Base-by-base conservation (phyloP, 2,113 vertebrate genomes). In the Arizona elegans region DNA sequence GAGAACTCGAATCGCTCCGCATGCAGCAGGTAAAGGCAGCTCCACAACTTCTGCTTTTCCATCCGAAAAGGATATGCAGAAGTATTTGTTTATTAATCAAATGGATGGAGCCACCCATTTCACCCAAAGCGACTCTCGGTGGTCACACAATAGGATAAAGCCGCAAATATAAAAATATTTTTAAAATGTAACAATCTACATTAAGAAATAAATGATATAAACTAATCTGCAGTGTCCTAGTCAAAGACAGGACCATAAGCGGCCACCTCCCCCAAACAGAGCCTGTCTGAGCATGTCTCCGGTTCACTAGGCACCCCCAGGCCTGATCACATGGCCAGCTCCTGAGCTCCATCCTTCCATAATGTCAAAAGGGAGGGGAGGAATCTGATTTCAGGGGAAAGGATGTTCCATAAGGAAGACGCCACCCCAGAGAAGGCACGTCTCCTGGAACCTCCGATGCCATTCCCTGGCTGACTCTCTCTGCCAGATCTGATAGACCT, bases 1-100 rank as follows among this genome's bases (percentile, higher is more conserved):
- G 99, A 88, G 99, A 99, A 94, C 98, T 99, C 96, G 99, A 99
- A 93, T 98, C 98, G 0, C 98, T 99, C 0, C 98, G 99, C 85
- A 98, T 99, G 97, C 99, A 99, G 95, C 99, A 99, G 99, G 99
- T 99, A 98, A 92, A 55, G 4, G 0, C 0, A 3, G 0, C 0
- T 21, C 38, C 1, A 8, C 21, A 26, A 3, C 10, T n/a, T 26
- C 54, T 21, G 29, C 88, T 88, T 43, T 3, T 43, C 12, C 21
- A 1, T 90, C 62, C 9, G 9, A 62, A 50, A 52, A 55, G 52
- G 8, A 15, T 29, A 17, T 1, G 47, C 26, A 21, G 38, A 70
- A n/a, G 8, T 50, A n/a, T 2, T 10, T 1, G 1, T 5, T 70
- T 6, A 13, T 70, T 70, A 15, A 70, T 70, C 29, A n/a, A n/a